Percentiles rank a stretch among this genome's conserved stretches.
phyloP scores from a whole-genome alignment of 2,888 invertebrate genomes.

The Julus scandinavius region DNA sequence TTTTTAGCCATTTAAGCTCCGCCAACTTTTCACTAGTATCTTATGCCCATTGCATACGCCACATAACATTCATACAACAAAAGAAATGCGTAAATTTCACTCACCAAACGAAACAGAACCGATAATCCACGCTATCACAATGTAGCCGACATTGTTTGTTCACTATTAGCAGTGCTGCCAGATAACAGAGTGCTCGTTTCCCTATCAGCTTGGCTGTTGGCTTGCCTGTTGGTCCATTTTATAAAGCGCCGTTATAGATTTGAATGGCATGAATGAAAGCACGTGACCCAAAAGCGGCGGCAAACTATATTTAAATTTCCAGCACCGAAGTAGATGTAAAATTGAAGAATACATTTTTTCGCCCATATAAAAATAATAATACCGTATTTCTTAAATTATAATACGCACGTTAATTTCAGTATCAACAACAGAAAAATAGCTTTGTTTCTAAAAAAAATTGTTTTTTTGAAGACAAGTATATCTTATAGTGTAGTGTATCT shows the following conservation, averaged over 20 bases:
- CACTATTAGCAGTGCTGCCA: not conserved
- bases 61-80: not conserved
- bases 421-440: too few species aligned
- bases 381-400: too few species aligned
- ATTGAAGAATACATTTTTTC: too few species aligned
- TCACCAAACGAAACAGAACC: slow-evolving; percentile 8
- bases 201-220: not conserved
- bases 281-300: not conserved
- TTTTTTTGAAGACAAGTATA: too few species aligned
- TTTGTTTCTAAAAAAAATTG: too few species aligned
- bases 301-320: not conserved
- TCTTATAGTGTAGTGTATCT: too few species aligned
- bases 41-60: not conserved
- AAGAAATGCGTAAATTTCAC: slow-evolving; percentile 12
- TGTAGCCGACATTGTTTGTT: slow-evolving; percentile 45
- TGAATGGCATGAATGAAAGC: not conserved
- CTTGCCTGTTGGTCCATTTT: not conserved
- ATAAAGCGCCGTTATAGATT: not conserved
- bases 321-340: too few species aligned
- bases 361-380: too few species aligned
- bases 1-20: not conserved
- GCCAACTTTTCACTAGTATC: not conserved
- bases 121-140: slow-evolving; percentile 17
- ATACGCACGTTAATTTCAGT: too few species aligned
- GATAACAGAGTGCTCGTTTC: not conserved